Base-by-base conservation (phyloP, 2,113 vertebrate genomes). In the Corythaeola cristata region DNA sequence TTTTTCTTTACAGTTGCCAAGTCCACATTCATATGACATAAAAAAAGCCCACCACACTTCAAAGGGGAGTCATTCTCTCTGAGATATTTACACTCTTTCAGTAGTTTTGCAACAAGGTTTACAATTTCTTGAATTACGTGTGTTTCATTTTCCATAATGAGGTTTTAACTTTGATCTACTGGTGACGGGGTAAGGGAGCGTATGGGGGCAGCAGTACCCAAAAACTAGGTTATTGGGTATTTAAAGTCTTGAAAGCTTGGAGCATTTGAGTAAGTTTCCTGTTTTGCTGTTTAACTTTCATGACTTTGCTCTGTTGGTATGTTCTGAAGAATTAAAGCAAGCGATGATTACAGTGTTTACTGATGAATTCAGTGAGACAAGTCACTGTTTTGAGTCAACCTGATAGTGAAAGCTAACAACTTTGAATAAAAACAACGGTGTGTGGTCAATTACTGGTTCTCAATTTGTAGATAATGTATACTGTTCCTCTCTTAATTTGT, bases 1-100 rank as follows among this genome's bases (percentile, higher is more conserved):
- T 75, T 89, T 91, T 86, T 67, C 84, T 94, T 97, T 72, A 64
- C 96, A 96, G 96, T 95, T 91, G 33, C 33, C 44, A 92, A 47
- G 35, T 94, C 37, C 23, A 8, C 44, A 26, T 87, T 91, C 56
- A 33, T 62, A 50, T 4, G 28, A 37, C 52, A 8, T 45, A 39
- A 52, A 68, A 44, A 27, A 52, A 12, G n/a, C 8, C n/a, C 17
- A n/a, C 41, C 41, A 71, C 14, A 76, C 17, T 93, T 91, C 6
- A 64, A 15, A 45, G 30, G 33, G 62, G 15, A 35, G 5, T 69
- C 52, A 72, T 59, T 20, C 3, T 24, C 16, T 72, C 13, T 39
- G n/a, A 78, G 39, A 32, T 60, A 16, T 8, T 69, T 55, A 33
- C 15, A 22, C 23, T 66, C 9, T 44, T 68, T 32, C 8, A 33